These are phyloP conservation scores for Sycobia sp. DNA, from an alignment of 1,140 invertebrate genomes.

Conservation along the genomic window DNA sequence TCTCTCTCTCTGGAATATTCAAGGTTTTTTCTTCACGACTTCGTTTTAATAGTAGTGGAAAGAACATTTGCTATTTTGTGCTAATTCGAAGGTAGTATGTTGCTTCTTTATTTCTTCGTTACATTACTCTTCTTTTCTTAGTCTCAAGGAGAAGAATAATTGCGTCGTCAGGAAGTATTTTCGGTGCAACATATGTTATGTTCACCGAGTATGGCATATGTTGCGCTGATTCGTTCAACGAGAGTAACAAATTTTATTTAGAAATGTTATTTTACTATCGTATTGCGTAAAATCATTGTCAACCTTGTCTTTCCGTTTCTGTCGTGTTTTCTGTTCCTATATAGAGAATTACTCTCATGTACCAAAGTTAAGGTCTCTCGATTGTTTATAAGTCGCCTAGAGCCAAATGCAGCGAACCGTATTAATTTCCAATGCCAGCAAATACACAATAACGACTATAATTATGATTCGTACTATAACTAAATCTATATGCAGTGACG, in stretches of 20 bases:
- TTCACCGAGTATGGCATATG: background rate
- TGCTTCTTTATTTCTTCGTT: background rate
- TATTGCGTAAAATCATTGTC: slow-evolving; percentile 16
- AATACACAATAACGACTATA: background rate
- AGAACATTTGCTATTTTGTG: too few relatives aligned
- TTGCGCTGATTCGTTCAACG: background rate
- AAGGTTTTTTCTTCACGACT: too few relatives aligned
- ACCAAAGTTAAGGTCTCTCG: slow-evolving; percentile 23
- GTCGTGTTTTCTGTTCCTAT: too few relatives aligned
- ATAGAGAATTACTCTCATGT: slow-evolving; percentile 17
- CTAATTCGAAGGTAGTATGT: too few relatives aligned
- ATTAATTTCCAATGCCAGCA: slow-evolving; percentile 4
- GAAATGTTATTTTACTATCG: slow-evolving; percentile 20
- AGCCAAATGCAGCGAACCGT: background rate
- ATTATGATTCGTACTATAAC: too few relatives aligned
- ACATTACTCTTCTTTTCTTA: slow-evolving; percentile 6
- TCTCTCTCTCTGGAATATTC: too few relatives aligned
- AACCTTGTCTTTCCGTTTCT: slow-evolving; percentile 26
- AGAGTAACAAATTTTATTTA: slow-evolving; percentile 19
- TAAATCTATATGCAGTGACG: too few relatives aligned
- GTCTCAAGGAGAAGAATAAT: slow-evolving; percentile 9
- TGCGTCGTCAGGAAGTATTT: slow-evolving; percentile 11
- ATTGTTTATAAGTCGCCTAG: background rate
- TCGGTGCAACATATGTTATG: slow-evolving; percentile 13
- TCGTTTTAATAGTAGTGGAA: too few relatives aligned